Evolutionary conservation across 2,888 invertebrate species (phyloP).

Genomic region (Lasioglossum pauxillum): DNA sequence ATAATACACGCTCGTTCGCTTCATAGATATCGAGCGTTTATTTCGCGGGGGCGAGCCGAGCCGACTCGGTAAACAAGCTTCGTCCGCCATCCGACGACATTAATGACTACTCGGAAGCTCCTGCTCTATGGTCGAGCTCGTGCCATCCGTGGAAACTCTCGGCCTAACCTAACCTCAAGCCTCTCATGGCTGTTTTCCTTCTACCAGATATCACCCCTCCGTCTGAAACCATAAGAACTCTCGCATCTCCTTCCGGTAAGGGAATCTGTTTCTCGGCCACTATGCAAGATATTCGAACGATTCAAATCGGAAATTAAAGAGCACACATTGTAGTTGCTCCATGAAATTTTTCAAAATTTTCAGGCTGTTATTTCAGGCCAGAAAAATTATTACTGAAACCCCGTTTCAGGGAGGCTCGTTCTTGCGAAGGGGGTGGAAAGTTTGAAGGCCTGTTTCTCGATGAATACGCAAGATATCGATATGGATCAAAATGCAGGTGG

Average conservation of each 20-base stretch:
- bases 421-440: background rate
- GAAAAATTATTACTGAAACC: background rate
- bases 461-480: no score
- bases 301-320: background rate
- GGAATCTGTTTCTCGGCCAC: background rate
- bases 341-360: background rate
- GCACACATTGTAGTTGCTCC: background rate
- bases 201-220: background rate
- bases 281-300: background rate
- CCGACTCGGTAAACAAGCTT: conserved; percentile 35
- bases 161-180: background rate
- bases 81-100: conserved; percentile 5
- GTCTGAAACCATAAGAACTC: background rate
- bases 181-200: background rate
- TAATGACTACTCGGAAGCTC: conserved; percentile 16
- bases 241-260: background rate
- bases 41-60: conserved; percentile 23
- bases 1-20: conserved; percentile 64
- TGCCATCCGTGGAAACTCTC: background rate
- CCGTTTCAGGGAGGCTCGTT: background rate
- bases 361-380: fast-evolving
- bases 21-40: conserved; percentile 60
- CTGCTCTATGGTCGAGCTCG: background rate
- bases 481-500: no score
- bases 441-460: no score